phyloP scores from a whole-genome alignment of 2,888 invertebrate species.

The Plebejus argus region DNA sequence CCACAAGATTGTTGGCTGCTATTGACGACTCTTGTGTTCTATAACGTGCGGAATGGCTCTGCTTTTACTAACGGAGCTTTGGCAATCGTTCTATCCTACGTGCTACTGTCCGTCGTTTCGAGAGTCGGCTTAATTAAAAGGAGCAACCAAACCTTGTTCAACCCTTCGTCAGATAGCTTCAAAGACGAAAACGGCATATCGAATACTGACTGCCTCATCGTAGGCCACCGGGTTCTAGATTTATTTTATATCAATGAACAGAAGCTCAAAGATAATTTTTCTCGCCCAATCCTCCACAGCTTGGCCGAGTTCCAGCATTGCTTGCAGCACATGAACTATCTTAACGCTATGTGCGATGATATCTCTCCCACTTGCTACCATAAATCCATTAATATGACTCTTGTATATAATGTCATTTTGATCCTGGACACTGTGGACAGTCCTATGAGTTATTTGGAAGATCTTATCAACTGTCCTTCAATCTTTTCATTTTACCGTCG shows the following conservation, averaged over 20 bases:
- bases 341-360: constrained; percentile 49
- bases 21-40: neutral
- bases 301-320: constrained; percentile 54
- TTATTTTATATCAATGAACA: constrained; percentile 9
- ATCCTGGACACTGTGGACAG: neutral
- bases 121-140: constrained; percentile 11
- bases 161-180: neutral
- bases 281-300: constrained; percentile 45
- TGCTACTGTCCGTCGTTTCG: neutral
- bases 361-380: constrained; percentile 13
- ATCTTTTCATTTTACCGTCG: neutral
- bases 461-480: neutral
- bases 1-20: constrained; percentile 11
- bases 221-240: neutral
- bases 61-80: neutral
- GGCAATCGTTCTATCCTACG: constrained; percentile 5
- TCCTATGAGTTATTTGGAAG: neutral
- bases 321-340: constrained; percentile 52
- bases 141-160: neutral
- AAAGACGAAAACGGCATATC: constrained; percentile 7
- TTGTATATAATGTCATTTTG: neutral
- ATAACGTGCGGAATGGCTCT: neutral
- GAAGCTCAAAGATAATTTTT: constrained; percentile 35
- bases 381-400: neutral
- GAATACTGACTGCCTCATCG: neutral